Base-by-base conservation (phyloP, 1,140 invertebrate species). In the Drosophila nikananu region DNA sequence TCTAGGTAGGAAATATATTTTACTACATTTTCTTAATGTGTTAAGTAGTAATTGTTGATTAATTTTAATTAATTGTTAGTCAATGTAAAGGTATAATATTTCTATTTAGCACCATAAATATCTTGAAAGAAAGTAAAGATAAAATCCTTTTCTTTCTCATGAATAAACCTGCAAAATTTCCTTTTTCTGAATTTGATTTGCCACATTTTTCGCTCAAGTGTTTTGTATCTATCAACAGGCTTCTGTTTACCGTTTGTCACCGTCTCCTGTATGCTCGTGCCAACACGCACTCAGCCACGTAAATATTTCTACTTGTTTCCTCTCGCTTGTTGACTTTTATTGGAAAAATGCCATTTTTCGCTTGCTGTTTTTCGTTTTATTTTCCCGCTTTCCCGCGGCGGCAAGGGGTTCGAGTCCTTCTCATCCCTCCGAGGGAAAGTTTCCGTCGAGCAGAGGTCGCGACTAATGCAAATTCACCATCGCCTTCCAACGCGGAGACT, bases 321-420 rank as follows among this genome's bases (percentile, higher is more conserved):
- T 57, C 46, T 37, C 58, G 27, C 44, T 73, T 89, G 81, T 89
- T 87, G 83, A 77, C 73, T 77, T 79, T 89, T 86, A 82, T 86
- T 86, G 75, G 32, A 82, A 79, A 82, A 67, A 57, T 76, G 65
- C 42, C 73, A 82, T 82, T 83, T 76, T 76, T 74, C 23, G 57
- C 60, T 57, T 54, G 55, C 21, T 23, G 51, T 32, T 65, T 48
- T 41, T 23, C 42, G 25, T 55, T 41, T 52, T 44, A 30, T 67
- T 63, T 54, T 60, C 37, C 46, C 27, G 25, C 27, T 51, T 42
- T 37, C 37, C 37, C 13, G 17, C 15, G 46, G 23, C 35, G 51
- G n/a, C 19, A 61, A 44, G 44, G 44, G 27, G 19, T 75, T 68
- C n/a, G 54, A 23, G 35, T 23, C 39, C 37, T 44, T 17, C 42